Conservation (phyloP, 2,113 vertebrate species). For the Macaca mulatta region DNA sequence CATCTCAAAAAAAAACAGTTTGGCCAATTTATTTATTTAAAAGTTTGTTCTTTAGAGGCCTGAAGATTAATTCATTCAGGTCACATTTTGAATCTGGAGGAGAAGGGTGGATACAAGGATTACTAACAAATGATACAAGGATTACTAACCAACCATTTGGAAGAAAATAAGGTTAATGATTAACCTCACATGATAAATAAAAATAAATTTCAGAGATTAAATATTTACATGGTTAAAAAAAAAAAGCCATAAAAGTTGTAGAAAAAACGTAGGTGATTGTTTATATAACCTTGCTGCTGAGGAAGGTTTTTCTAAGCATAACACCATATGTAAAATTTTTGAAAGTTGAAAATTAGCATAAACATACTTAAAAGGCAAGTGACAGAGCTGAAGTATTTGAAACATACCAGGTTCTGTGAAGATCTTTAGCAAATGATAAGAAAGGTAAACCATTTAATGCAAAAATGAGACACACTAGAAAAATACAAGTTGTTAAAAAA, state of each 20-base stretch:
- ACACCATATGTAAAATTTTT: background rate
- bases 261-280: constrained; percentile 7
- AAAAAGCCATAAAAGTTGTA: constrained; percentile 19
- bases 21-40: background rate
- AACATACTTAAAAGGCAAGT: background rate
- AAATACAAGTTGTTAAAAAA: background rate
- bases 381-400: background rate
- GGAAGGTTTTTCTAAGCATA: background rate
- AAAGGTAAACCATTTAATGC: background rate
- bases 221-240: constrained; percentile 62
- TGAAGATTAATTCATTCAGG: background rate
- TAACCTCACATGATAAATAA: constrained; percentile 7
- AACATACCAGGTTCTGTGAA: background rate
- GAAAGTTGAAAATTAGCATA: background rate
- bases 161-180: constrained; percentile 67
- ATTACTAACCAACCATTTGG: constrained; percentile 51
- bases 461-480: background rate
- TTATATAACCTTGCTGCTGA: constrained; percentile 13
- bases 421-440: background rate
- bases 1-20: too few species aligned
- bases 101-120: background rate
- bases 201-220: constrained; percentile 70
- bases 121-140: background rate
- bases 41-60: background rate
- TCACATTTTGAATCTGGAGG: background rate